Evolutionary conservation across 2,113 vertebrate species (phyloP).

Genomic region (Poecile atricapillus): DNA sequence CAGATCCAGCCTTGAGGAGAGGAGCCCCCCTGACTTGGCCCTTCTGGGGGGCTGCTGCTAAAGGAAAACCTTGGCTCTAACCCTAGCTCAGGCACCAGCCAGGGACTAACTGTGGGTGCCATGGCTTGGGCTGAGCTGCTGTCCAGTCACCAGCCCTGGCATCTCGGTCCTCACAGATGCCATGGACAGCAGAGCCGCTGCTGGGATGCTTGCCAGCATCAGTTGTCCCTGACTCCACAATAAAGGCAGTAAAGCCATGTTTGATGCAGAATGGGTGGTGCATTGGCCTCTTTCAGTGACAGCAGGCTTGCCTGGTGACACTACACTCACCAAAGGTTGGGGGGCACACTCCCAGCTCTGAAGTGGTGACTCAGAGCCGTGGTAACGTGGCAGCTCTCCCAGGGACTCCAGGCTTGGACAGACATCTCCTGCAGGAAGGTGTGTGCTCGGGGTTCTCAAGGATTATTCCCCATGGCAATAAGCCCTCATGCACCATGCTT

Average conservation of each 20-base stretch:
- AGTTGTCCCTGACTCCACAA: not conserved
- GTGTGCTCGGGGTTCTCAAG: not conserved
- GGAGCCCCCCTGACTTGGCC: not conserved
- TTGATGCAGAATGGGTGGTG: fast-evolving
- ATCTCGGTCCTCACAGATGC: fast-evolving
- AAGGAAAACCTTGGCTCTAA: not conserved
- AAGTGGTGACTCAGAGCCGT: not conserved
- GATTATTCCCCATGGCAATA: not conserved
- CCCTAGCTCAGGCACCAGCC: not conserved
- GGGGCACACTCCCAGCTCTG: not conserved
- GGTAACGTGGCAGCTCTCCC: not conserved
- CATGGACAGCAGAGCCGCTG: fast-evolving
- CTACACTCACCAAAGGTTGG: fast-evolving
- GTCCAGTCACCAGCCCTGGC: fast-evolving
- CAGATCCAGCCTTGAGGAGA: not conserved
- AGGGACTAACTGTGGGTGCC: fast-evolving
- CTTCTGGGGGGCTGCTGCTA: fast-evolving
- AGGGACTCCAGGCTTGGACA: not conserved
- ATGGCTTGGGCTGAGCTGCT: not conserved
- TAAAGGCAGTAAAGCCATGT: not conserved
- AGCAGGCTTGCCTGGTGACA: fast-evolving
- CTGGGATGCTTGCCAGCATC: fast-evolving
- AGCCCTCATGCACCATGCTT: not conserved
- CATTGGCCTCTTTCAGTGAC: not conserved
- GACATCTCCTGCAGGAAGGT: not conserved